Evolutionary conservation across 1,140 invertebrate species (phyloP), one percentile per base, ranked within the genome.

Genomic region (Chrysomallon squamiferum): DNA sequence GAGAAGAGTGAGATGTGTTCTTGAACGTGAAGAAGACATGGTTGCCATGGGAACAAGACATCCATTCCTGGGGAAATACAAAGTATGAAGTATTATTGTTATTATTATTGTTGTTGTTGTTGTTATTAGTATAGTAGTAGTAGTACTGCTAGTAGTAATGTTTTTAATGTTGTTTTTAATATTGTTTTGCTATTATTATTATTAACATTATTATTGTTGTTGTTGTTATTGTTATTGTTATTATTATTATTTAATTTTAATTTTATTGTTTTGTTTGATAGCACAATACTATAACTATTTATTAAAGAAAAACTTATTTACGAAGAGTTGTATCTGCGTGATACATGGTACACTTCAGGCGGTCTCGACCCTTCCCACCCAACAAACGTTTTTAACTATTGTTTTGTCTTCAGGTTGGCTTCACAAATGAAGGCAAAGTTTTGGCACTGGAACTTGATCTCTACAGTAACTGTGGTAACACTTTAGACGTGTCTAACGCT

Each of bases 11-110:
- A 88, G 95, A 30, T 92, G 92, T 62, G 94, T 95, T 90, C 77
- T 97, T 33, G 95, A 97, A 60, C 88, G 95, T 66, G 94, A 96
- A 80, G 95, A 97, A 87, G 95, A 97, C 83, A 97, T 98, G 92
- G 85, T 91, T 68, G 90, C 93, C 61, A 92, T 90, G 0, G 95
- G 95, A 6, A 91, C 90, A 5, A 87, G 96, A 68, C 94, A 97
- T 88, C 95, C 95, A 0, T 95, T 95, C 80, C 86, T 91, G 3
- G 90, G 90, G 22, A 92, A 91, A 76, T 98, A 96, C 76, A 95
- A 94, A 87, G 81, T 87, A 57, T 18, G 27, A 27, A n/a, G 2
- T 22, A 22, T 13, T 43, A 11, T n/a, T 43, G 41, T 9, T 43
- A n/a, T 43, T 43, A 11, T 43, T 43, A 9, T 11, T 11, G n/a